Conservation (phyloP, 2,113 vertebrate genomes). For the Atherinomorus stipes region DNA sequence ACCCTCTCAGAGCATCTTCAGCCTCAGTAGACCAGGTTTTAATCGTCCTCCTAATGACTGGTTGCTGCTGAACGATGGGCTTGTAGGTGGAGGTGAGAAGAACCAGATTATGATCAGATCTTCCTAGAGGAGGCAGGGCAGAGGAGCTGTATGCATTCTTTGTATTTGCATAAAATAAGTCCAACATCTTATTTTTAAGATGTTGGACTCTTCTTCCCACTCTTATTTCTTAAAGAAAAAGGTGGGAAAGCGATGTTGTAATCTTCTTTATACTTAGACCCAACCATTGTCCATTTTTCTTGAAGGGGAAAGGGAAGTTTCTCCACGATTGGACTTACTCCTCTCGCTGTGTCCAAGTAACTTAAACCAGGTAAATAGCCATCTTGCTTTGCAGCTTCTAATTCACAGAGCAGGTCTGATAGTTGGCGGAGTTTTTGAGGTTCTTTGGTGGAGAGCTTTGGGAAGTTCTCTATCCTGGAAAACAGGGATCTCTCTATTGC, state of each 20-base stretch:
- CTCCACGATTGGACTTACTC: neutral
- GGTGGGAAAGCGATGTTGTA: neutral
- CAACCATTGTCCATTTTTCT: neutral
- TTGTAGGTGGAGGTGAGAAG: no score
- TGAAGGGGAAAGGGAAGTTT: neutral
- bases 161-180: no score
- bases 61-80: no score
- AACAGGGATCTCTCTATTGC: neutral
- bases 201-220: no score
- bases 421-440: neutral
- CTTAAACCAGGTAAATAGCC: neutral
- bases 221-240: no score
- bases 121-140: no score
- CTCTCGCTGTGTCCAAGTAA: neutral
- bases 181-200: no score
- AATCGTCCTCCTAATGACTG: no score
- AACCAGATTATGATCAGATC: no score
- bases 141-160: no score
- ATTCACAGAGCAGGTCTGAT: neutral
- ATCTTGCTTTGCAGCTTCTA: neutral
- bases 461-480: neutral
- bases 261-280: slow-evolving; percentile 3
- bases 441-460: neutral
- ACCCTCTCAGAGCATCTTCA: no score
- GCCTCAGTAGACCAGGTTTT: no score